These are phyloP conservation scores for Plestiodon gilberti DNA, from an alignment of 2,113 vertebrate genomes.

Conservation along the genomic window DNA sequence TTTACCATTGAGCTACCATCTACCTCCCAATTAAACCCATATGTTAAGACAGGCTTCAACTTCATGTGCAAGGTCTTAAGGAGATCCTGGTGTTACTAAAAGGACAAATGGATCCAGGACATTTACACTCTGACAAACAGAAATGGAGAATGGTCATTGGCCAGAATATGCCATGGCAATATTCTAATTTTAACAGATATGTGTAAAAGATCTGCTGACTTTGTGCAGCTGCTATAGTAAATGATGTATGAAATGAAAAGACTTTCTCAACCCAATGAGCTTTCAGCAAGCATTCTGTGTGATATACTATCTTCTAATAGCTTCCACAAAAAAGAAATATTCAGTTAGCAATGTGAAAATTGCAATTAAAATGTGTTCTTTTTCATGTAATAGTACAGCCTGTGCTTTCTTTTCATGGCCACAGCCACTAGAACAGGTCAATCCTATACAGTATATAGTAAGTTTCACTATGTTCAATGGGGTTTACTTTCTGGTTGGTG, in stretches of 20 bases:
- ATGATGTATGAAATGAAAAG: conserved; percentile 73
- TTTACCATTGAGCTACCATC: too few relatives aligned
- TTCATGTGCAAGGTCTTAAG: not conserved
- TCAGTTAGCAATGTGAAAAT: conserved; percentile 65
- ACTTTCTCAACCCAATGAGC: conserved; percentile 65
- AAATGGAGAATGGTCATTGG: conserved; percentile 46
- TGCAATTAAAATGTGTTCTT: conserved; percentile 65
- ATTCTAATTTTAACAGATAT: conserved; percentile 61
- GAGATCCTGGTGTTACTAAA: not conserved
- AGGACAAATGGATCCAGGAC: conserved; percentile 31
- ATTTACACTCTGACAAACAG: conserved; percentile 35
- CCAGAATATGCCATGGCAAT: conserved; percentile 47
- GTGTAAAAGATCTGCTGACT: conserved; percentile 63
- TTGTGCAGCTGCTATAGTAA: conserved; percentile 70
- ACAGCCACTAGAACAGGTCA: not conserved
- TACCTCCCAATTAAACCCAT: too few relatives aligned
- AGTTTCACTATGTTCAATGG: too few relatives aligned
- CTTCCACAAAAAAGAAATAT: conserved; percentile 39
- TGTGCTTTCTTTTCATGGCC: not conserved
- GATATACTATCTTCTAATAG: conserved; percentile 68
- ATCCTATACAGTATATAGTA: too few relatives aligned
- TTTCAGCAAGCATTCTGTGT: conserved; percentile 64
- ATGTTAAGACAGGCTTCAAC: too few relatives aligned
- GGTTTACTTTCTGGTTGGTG: too few relatives aligned
- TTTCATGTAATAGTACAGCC: not conserved